Evolutionary conservation across 1,140 invertebrate species (phyloP), one percentile per base, ranked within the genome.

Genomic region (Drosophila chauvacae): DNA sequence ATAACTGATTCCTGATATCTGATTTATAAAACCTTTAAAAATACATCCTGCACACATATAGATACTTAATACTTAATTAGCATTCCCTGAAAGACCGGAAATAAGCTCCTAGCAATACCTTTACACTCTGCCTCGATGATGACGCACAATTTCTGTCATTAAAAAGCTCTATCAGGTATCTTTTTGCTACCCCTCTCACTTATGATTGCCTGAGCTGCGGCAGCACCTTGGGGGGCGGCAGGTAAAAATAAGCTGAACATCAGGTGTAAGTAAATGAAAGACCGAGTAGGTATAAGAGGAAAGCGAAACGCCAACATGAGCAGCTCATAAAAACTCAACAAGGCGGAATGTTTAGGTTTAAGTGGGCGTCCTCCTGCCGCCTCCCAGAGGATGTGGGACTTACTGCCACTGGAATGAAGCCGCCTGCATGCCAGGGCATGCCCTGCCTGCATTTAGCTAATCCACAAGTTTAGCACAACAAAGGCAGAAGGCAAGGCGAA

Each of bases 251-350:
- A 77, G 84, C 65, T 68, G 62, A 77, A 75, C 84, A 83, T 64
- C 80, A 83, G 83, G 80, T 83, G 84, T 73, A 80, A 73, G 79
- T 80, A 82, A 82, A 86, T 77, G 73, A 77, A 77, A 77, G 62
- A 76, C 37, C 61, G 35, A 35, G 63, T 68, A 39, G 50, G 56
- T 68, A 68, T 59, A 18, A n/a, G 44, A 37, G 63, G n/a, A 39
- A 56, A 69, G 65, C 69, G 70, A 80, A 79, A 76, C 48, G 61
- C 71, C 79, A 77, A 81, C 66, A 72, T 81, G 79, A 76, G 76
- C 79, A 82, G 82, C 83, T 87, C 79, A 86, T 86, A 86, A 87
- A 86, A 83, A 80, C 84, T 82, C 71, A 88, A 88, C 80, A 77
- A 77, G 84, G 84, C 84, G 80, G 82, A 87, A 80, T 87, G 66